Conservation (phyloP, 1,140 invertebrate species). For the Lethrus apterus region DNA sequence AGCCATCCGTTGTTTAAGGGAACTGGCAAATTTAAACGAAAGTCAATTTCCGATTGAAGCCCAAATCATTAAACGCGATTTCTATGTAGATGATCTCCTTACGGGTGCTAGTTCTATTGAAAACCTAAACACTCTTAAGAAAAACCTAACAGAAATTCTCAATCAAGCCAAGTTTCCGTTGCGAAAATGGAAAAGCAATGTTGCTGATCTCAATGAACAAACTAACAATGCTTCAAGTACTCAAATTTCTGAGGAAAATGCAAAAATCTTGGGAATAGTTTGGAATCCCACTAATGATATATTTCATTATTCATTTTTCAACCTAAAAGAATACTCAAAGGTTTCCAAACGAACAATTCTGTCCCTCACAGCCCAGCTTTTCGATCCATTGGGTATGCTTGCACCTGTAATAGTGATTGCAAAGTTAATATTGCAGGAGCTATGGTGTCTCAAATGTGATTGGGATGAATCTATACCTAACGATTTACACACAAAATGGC, state of each 20-base stretch:
- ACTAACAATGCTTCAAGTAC: neutral
- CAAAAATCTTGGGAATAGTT: neutral
- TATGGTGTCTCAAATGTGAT: neutral
- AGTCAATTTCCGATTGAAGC: constrained; percentile 26
- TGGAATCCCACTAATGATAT: neutral
- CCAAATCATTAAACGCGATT: constrained; percentile 30
- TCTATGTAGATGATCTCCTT: constrained; percentile 43
- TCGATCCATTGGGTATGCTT: neutral
- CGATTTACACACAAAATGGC: neutral
- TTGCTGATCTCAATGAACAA: neutral
- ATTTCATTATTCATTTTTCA: neutral
- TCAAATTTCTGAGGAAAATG: constrained; percentile 3
- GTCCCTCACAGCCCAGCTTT: neutral
- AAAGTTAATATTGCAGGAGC: neutral
- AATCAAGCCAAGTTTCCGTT: neutral
- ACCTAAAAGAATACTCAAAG: neutral
- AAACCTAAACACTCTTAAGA: constrained; percentile 21
- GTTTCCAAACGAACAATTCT: neutral
- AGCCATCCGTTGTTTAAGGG: constrained; percentile 34
- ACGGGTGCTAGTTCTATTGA: constrained; percentile 32
- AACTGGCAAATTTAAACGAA: constrained; percentile 34
- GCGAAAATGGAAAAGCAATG: constrained; percentile 10
- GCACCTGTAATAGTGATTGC: too few relatives aligned
- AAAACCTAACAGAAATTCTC: constrained; percentile 1
- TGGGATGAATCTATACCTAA: constrained; percentile 1